A percentile compares a stretch with the other conserved stretches of the same genome.
phyloP scores from a whole-genome alignment of 2,797 vertebrate genomes.

The Denticeps clupeoides region DNA sequence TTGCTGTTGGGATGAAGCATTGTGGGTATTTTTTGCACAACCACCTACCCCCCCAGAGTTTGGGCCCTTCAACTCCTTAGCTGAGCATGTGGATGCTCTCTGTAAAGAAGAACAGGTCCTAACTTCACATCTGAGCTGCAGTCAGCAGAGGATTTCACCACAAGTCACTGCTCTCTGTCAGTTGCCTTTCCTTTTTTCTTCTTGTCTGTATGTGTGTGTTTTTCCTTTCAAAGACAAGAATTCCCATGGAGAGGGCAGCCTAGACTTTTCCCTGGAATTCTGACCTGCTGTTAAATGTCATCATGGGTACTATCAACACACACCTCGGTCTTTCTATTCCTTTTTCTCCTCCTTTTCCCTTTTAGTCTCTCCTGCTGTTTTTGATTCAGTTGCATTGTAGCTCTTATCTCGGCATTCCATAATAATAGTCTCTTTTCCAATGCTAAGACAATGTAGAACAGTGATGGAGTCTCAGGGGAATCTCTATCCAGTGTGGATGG shows the following conservation, averaged over 20 bases:
- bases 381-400: too few species aligned
- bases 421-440: too few species aligned
- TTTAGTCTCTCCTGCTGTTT: conserved; percentile 4
- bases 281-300: conserved; percentile 48
- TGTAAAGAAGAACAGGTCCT: conserved; percentile 30
- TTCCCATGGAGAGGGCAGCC: conserved; percentile 37
- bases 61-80: conserved; percentile 26
- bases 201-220: conserved; percentile 13
- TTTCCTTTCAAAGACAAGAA: conserved; percentile 28
- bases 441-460: too few species aligned
- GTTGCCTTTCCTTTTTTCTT: conserved; percentile 6
- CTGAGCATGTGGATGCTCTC: conserved; percentile 4
- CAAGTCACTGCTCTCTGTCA: conserved; percentile 10
- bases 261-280: conserved; percentile 40
- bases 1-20: conserved; percentile 31
- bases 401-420: too few species aligned
- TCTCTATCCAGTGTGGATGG: too few species aligned
- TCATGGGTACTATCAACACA: conserved; percentile 43
- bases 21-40: conserved; percentile 26
- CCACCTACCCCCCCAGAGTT: conserved; percentile 34
- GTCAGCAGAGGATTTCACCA: conserved; percentile 28
- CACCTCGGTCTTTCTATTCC: conserved; percentile 18
- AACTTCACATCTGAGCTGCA: conserved; percentile 28
- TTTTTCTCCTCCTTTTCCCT: neutral
- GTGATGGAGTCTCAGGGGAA: too few species aligned